Conservation (phyloP, 1,140 invertebrate species). For the Zaprionus capensis region DNA sequence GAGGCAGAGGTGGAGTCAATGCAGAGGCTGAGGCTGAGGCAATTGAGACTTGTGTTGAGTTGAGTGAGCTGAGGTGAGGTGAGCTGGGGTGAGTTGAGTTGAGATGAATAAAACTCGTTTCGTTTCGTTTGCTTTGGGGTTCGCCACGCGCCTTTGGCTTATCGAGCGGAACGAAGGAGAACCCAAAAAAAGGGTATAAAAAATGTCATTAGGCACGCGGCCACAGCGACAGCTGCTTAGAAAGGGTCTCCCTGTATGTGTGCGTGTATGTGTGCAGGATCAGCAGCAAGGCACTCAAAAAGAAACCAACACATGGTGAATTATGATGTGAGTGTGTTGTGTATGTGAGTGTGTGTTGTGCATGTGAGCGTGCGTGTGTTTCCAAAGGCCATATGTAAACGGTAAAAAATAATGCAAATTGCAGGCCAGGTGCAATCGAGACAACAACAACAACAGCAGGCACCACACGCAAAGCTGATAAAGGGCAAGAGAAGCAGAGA, state of each 20-base stretch:
- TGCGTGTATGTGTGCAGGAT: slow-evolving; percentile 28
- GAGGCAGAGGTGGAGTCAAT: neutral
- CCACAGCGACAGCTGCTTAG: slow-evolving; percentile 20
- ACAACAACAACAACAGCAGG: slow-evolving; percentile 41
- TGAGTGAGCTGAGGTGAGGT: slow-evolving; percentile 9
- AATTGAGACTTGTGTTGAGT: slow-evolving; percentile 11
- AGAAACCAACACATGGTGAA: neutral
- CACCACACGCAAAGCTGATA: slow-evolving; percentile 50
- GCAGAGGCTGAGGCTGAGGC: neutral
- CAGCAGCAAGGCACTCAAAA: neutral
- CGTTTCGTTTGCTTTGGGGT: slow-evolving; percentile 12
- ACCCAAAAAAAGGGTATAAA: slow-evolving; percentile 1
- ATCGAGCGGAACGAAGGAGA: slow-evolving; percentile 28
- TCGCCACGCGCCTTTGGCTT: slow-evolving; percentile 61
- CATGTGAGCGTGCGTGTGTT: slow-evolving; percentile 17
- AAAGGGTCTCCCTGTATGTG: neutral
- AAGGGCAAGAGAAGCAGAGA: slow-evolving; percentile 4
- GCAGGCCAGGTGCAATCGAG: slow-evolving; percentile 77
- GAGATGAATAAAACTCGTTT: slow-evolving; percentile 61
- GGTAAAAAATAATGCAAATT: slow-evolving; percentile 81
- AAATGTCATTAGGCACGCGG: slow-evolving; percentile 68
- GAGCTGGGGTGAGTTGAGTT: slow-evolving; percentile 1
- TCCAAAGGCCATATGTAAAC: slow-evolving; percentile 64
- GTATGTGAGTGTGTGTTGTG: neutral
- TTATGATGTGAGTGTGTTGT: neutral